These are phyloP conservation scores for Stenurella melanura DNA, from an alignment of 2,888 invertebrate species.

Conservation along the genomic window DNA sequence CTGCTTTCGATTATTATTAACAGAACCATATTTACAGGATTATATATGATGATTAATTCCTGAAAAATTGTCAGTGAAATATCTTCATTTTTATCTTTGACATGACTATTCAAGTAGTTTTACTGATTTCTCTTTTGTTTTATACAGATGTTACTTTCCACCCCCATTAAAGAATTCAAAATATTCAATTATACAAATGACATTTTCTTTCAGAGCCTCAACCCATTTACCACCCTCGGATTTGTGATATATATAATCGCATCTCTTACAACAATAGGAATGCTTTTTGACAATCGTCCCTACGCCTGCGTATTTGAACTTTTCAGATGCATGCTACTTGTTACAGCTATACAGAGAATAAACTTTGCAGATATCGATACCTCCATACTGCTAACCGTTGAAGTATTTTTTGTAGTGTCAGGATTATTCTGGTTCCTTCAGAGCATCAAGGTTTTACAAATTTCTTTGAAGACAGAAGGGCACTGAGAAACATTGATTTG, in stretches of 20 bases:
- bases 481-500: background rate
- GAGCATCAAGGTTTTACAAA: conserved; percentile 76
- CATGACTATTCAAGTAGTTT: too few relatives aligned
- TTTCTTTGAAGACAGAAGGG: conserved; percentile 58
- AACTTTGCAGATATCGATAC: conserved; percentile 71
- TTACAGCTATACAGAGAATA: conserved; percentile 73
- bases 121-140: too few relatives aligned
- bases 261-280: conserved; percentile 81
- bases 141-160: too few relatives aligned
- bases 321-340: conserved; percentile 78
- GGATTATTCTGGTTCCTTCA: conserved; percentile 81
- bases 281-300: conserved; percentile 81
- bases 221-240: conserved; percentile 76
- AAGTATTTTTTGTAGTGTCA: conserved; percentile 78
- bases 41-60: too few relatives aligned
- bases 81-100: too few relatives aligned
- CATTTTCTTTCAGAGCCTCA: conserved; percentile 77
- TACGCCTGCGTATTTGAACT: conserved; percentile 80
- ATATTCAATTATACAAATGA: too few relatives aligned
- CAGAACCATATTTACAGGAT: too few relatives aligned
- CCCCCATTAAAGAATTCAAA: too few relatives aligned
- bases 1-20: background rate
- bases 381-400: conserved; percentile 73
- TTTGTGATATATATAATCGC: conserved; percentile 80
- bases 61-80: too few relatives aligned